Base-by-base conservation (phyloP, 2,888 invertebrate genomes). In the Dasypogon diadema region DNA sequence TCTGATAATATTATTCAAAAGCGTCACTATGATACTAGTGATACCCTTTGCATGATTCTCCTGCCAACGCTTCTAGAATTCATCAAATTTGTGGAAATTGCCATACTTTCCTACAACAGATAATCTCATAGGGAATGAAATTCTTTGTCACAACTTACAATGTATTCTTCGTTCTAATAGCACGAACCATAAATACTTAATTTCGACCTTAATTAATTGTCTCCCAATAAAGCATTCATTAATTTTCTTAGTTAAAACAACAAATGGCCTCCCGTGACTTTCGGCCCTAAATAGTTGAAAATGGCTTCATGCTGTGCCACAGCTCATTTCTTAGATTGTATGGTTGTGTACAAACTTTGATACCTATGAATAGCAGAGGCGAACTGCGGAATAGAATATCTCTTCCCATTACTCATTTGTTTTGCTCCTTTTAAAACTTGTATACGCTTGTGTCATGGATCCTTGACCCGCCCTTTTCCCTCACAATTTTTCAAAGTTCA, bases 221-320 rank as follows among this genome's bases (percentile, higher is more conserved):
- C 51, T 30, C 54, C 24, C 70, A 54, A 70, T 70, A 54, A 70
- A 30, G 54, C 70, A 26, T 70, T 70, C 51, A 70, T 70, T 70
- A 70, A 54, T 70, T 70, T 70, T 54, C 54, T 30, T 54, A 51
- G 54, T 70, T 54, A 70, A 70, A 54, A 70, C 54, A 70, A 70
- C 70, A 70, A 70, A 70, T 70, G 70, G 54, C 30, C 70, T 70
- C 70, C 70, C 70, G 54, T 54, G 54, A 54, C 54, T 51, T 12
- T 51, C 5, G 30, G 6, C 54, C 54, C 70, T 70, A 30, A 70
- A 70, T 70, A 54, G 51, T 70, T 54, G 30, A 65, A 48, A 54
- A 54, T 54, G 70, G 54, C 54, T n/a, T 21, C 70, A 70, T 22
- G 70, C 70, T 70, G 70, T 14, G 70, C 54, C 14, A 22, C 4